Evolutionary conservation across 1,140 invertebrate genomes (phyloP).

Genomic region (Acromyrmex charruanus): DNA sequence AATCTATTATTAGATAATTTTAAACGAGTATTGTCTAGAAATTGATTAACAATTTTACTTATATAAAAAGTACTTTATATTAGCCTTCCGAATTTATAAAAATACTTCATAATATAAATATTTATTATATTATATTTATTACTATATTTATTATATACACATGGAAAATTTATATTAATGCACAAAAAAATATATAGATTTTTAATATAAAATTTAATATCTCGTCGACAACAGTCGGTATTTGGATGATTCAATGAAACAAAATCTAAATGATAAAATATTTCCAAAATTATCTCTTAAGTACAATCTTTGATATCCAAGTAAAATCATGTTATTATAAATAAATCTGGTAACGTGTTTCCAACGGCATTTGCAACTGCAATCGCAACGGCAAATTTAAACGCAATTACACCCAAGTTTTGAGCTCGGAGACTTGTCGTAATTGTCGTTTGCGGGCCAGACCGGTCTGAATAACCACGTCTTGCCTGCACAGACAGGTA

Average conservation of each 20-base stretch:
- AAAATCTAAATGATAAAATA: neutral
- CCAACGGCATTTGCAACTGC: neutral
- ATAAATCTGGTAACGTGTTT: neutral
- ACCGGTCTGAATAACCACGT: constrained; percentile 42
- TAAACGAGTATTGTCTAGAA: neutral
- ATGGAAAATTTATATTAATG: neutral
- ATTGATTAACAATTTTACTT: neutral
- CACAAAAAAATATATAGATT: neutral
- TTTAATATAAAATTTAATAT: neutral
- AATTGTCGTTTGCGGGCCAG: constrained; percentile 33
- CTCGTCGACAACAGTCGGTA: no score
- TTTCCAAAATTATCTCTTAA: neutral
- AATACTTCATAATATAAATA: neutral
- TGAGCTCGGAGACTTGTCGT: neutral
- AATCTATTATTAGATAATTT: constrained; percentile 10
- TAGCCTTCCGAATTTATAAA: neutral
- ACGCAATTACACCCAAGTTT: neutral
- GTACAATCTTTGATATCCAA: no score
- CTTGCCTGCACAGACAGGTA: constrained; percentile 63
- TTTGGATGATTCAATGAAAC: neutral
- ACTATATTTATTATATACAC: neutral
- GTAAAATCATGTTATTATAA: neutral
- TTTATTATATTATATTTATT: constrained; percentile 2
- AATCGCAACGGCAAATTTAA: neutral
- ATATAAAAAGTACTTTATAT: neutral